A percentile compares a stretch with the other conserved stretches of the same genome.
Conservation (phyloP, 2,797 vertebrate genomes). For the Harpagifer antarcticus region DNA sequence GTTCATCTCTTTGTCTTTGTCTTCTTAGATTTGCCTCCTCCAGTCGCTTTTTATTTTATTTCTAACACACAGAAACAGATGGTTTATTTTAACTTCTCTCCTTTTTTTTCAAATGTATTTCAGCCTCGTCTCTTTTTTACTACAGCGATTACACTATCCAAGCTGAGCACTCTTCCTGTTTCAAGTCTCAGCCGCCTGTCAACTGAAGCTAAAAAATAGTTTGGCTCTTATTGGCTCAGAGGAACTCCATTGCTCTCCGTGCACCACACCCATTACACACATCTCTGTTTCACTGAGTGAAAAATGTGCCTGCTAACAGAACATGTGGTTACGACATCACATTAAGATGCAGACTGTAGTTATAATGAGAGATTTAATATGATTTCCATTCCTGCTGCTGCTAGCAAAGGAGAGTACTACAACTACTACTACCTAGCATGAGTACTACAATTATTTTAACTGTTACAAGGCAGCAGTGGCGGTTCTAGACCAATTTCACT, state of each 20-base stretch:
- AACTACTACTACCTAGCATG: background rate
- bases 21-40: background rate
- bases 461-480: background rate
- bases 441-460: background rate
- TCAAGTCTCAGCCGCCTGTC: background rate
- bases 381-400: background rate
- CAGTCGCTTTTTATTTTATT: background rate
- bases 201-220: background rate
- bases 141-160: background rate
- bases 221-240: constrained; percentile 3
- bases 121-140: background rate
- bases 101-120: background rate
- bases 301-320: constrained; percentile 7
- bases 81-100: constrained; percentile 46
- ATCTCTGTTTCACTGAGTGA: background rate
- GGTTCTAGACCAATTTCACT: too few relatives aligned
- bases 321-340: background rate
- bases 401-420: background rate
- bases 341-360: background rate
- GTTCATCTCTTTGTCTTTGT: constrained; percentile 35
- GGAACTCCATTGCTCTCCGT: background rate
- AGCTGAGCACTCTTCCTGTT: constrained; percentile 45
- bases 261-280: constrained; percentile 51
- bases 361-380: background rate
- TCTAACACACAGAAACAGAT: background rate